These are phyloP conservation scores for Amyelois transitella DNA, from an alignment of 1,140 invertebrate species.

Conservation along the genomic window DNA sequence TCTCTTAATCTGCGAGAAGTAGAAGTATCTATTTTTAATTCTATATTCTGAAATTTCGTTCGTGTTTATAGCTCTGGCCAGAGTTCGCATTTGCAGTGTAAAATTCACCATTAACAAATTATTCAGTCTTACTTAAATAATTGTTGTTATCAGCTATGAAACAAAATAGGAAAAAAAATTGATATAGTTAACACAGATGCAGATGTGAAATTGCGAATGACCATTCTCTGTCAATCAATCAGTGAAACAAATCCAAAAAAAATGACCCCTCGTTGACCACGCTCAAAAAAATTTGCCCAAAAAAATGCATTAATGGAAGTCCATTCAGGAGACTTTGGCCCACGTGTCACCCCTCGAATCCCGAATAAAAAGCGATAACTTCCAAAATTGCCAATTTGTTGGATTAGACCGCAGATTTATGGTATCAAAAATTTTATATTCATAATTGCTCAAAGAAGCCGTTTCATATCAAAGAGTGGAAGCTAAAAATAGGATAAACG, in stretches of 20 bases:
- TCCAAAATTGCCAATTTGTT: conserved; percentile 20
- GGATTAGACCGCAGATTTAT: conserved; percentile 14
- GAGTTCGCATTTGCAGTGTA: no score
- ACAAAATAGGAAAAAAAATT: no score
- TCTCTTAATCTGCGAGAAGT: no score
- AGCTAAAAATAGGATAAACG: no score
- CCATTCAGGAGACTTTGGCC: conserved; percentile 36
- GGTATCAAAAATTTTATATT: background rate
- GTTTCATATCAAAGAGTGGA: no score
- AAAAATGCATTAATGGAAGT: conserved; percentile 55
- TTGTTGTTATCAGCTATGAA: no score
- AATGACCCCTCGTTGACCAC: conserved; percentile 70
- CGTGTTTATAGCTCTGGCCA: no score
- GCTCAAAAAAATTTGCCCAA: conserved; percentile 32
- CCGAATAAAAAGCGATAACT: conserved; percentile 21
- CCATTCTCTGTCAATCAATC: conserved; percentile 69
- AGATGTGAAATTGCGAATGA: conserved; percentile 51
- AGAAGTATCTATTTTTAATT: no score
- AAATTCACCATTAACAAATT: no score
- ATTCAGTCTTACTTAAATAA: no score
- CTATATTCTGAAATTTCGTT: no score
- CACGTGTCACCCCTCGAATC: conserved; percentile 37
- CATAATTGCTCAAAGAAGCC: background rate
- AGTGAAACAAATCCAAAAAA: conserved; percentile 38
- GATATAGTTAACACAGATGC: conserved; percentile 11